Percentiles rank a stretch among this genome's conserved stretches.
These are phyloP conservation scores for Pycnonotus jocosus DNA, from an alignment of 2,113 vertebrate genomes.

Conservation along the genomic window DNA sequence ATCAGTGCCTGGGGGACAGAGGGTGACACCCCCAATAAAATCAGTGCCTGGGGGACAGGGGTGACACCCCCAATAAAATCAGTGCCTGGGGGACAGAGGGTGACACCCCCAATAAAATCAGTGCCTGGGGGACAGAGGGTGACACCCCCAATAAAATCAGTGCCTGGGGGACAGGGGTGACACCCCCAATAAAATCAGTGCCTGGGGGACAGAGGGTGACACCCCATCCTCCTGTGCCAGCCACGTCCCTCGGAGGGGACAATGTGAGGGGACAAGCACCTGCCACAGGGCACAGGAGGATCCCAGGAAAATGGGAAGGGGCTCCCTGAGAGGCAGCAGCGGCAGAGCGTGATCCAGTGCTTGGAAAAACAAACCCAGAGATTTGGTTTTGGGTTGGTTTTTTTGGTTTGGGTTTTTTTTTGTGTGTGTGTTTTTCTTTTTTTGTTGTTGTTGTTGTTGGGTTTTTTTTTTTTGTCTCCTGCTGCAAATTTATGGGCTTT, in stretches of 20 bases:
- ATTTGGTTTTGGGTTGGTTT: no score
- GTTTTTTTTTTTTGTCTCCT: background rate
- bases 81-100: rapidly evolving
- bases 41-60: rapidly evolving
- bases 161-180: background rate
- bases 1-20: background rate
- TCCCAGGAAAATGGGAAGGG: background rate
- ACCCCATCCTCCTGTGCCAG: background rate
- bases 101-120: no score
- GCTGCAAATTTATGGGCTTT: conserved; percentile 21
- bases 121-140: rapidly evolving
- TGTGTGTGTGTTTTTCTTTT: background rate
- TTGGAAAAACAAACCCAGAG: background rate
- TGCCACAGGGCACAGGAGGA: background rate
- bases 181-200: rapidly evolving
- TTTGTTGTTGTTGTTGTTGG: background rate
- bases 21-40: no score
- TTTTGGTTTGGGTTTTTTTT: background rate
- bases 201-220: background rate
- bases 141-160: rapidly evolving
- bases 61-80: no score
- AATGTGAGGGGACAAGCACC: rapidly evolving
- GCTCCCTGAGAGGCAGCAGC: background rate
- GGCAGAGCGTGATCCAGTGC: background rate
- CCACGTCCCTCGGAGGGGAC: background rate